A percentile compares a stretch with the other conserved stretches of the same genome.
phyloP scores from a whole-genome alignment of 2,888 invertebrate genomes.

The Anaspis maculata region DNA sequence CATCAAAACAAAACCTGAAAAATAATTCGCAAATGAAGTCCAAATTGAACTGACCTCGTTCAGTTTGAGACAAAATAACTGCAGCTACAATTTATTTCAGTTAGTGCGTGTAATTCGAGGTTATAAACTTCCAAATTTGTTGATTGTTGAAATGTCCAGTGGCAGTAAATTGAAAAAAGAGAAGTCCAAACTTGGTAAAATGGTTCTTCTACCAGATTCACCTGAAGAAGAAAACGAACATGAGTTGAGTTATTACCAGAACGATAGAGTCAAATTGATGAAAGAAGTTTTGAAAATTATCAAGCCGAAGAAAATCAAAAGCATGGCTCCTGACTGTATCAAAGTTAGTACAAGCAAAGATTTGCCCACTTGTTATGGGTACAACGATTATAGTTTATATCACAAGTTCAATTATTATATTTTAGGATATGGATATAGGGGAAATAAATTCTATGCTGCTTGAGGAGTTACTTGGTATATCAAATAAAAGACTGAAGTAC shows the following conservation, averaged over 20 bases:
- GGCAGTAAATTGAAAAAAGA: conserved; percentile 20
- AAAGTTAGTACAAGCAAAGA: conserved; percentile 30
- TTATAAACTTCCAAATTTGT: too few relatives aligned
- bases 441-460: conserved; percentile 40
- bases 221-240: conserved; percentile 34
- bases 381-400: neutral
- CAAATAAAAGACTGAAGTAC: conserved; percentile 38
- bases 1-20: too few relatives aligned
- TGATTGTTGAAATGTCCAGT: too few relatives aligned
- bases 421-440: conserved; percentile 34
- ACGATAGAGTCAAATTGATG: conserved; percentile 40
- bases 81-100: too few relatives aligned
- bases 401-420: conserved; percentile 3
- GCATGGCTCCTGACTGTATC: conserved; percentile 35
- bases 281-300: conserved; percentile 40
- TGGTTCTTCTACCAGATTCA: conserved; percentile 18
- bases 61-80: too few relatives aligned
- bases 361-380: too few relatives aligned
- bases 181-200: conserved; percentile 25
- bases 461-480: conserved; percentile 41
- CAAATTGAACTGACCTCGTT: too few relatives aligned
- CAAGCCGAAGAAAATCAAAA: conserved; percentile 39
- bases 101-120: too few relatives aligned
- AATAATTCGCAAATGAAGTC: too few relatives aligned
- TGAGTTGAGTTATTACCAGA: conserved; percentile 36